These are phyloP conservation scores for Siniperca obscura DNA, from an alignment of 2,797 vertebrate genomes.

Conservation along the genomic window DNA sequence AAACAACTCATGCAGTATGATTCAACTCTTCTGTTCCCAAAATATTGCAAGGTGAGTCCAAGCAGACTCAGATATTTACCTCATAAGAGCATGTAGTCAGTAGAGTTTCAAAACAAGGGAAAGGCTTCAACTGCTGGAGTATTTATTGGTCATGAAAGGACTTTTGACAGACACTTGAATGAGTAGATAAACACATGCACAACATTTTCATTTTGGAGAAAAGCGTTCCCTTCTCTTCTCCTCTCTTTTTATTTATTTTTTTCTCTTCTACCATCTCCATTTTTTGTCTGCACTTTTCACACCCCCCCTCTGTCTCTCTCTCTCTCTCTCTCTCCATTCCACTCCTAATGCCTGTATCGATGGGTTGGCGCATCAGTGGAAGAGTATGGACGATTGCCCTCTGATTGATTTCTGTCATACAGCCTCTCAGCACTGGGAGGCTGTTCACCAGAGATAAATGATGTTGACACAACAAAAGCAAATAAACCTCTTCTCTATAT, in stretches of 20 bases:
- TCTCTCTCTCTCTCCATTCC: constrained; percentile 10
- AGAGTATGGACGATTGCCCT: constrained; percentile 77
- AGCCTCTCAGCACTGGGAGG: constrained; percentile 66
- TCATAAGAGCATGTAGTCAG: not conserved
- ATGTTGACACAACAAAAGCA: constrained; percentile 75
- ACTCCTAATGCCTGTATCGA: constrained; percentile 64
- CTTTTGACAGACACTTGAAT: constrained; percentile 20
- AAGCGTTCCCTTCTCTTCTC: not conserved
- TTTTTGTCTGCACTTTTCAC: constrained; percentile 10
- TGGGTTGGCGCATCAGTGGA: constrained; percentile 67
- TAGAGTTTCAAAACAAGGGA: constrained; percentile 16
- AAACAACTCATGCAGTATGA: constrained; percentile 12
- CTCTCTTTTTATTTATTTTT: not conserved
- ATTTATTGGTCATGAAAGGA: constrained; percentile 18
- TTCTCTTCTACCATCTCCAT: not conserved
- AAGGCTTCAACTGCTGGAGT: not conserved
- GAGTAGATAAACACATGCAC: constrained; percentile 8
- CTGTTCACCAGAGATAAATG: constrained; percentile 77
- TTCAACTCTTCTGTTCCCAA: constrained; percentile 9
- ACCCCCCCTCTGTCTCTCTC: not conserved
- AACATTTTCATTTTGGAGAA: constrained; percentile 2
- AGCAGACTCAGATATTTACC: constrained; percentile 14
- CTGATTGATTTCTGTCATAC: constrained; percentile 82
- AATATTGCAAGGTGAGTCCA: constrained; percentile 14
- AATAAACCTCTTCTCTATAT: constrained; percentile 70